Base-by-base conservation (phyloP, 2,888 invertebrate species). In the Phrixothrix hirtus region DNA sequence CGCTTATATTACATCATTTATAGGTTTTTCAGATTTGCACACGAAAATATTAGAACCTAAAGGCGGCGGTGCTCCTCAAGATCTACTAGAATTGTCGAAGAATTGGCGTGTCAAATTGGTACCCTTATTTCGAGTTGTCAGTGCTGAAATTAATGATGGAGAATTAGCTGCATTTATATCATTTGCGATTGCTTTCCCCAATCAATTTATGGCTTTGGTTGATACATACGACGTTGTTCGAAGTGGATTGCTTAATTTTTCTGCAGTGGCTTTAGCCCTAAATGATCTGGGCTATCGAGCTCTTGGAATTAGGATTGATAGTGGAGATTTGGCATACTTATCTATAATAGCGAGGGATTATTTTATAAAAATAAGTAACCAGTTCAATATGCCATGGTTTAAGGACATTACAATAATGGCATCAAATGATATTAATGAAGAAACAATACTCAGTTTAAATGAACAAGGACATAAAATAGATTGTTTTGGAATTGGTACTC, bases 221-320 rank as follows among this genome's bases (percentile, higher is more conserved):
- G 98, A 99, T 78, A 99, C 98, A 67, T 99, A 99, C 79, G 97
- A 99, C 83, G 95, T 96, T 73, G 88, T 95, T 81, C 93, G 92
- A 83, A 96, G 95, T 79, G 98, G 98, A 6, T 78, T 98, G 51
- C 79, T 96, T 47, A 98, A 99, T 78, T 99, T 97, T 76, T 93
- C 93, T 75, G 92, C 97, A 0, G 96, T 97, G 41, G 94, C 95
- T 0, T 75, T 97, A 75, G 93, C 95, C 0, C 78, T 99, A 27
- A 82, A 90, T 71, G 92, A 95, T 63, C 82, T 95, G 66, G 96
- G 95, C 0, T 97, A 95, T 74, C 79, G 81, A 69, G 89, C 97
- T 0, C 74, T 92, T 48, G 98, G 98, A 12, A 87, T 97, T 53
- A 84, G 98, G 35, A 89, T 99, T 35, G 98, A 99, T 76, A 95